Conservation (phyloP, 2,888 invertebrate species). For the Deilephila elpenor region DNA sequence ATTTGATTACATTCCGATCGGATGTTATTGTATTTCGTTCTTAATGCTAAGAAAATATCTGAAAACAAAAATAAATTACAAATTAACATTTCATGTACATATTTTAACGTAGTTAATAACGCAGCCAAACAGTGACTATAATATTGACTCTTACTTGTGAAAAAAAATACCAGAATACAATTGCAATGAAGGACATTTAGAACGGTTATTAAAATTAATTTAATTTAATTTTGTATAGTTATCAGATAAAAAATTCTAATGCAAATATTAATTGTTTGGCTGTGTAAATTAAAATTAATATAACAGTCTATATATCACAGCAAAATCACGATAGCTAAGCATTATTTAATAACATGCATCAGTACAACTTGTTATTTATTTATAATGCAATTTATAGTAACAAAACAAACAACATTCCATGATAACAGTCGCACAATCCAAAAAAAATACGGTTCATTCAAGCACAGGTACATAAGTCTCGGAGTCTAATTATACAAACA, state of each 20-base stretch:
- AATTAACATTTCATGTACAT: conserved; percentile 6
- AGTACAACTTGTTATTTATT: neutral
- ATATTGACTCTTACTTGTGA: too few species aligned
- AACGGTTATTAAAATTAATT: neutral
- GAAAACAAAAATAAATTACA: conserved; percentile 18
- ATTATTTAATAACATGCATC: neutral
- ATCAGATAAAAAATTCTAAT: neutral
- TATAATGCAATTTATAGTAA: too few species aligned
- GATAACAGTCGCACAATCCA: conserved; percentile 8
- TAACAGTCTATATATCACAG: conserved; percentile 1
- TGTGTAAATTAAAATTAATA: neutral
- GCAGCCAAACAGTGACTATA: conserved; percentile 2
- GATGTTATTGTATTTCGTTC: neutral
- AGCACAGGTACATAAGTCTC: too few species aligned
- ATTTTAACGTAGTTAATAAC: neutral
- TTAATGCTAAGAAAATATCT: conserved; percentile 18
- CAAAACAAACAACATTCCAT: neutral
- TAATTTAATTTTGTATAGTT: neutral
- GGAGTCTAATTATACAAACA: too few species aligned
- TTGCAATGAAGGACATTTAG: neutral
- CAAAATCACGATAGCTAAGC: conserved; percentile 14
- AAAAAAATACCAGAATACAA: too few species aligned
- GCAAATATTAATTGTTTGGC: neutral
- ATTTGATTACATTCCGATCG: conserved; percentile 18
- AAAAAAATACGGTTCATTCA: neutral